Conservation (phyloP, 2,113 vertebrate genomes). For the Octodon degus region DNA sequence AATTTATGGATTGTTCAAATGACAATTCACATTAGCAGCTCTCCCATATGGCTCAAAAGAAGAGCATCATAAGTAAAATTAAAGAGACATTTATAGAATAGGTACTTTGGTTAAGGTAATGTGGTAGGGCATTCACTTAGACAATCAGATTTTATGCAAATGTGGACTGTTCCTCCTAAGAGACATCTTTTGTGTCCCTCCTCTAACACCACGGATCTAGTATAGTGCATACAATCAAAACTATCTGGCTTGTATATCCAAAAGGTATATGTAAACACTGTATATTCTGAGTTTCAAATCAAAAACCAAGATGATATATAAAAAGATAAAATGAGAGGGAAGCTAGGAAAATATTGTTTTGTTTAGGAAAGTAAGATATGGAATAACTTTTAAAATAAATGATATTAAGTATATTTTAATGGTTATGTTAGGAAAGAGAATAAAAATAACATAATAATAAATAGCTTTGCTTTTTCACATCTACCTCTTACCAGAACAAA, state of each 20-base stretch:
- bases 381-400: slow-evolving; percentile 64
- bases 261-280: slow-evolving; percentile 38
- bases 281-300: slow-evolving; percentile 54
- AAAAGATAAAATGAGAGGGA: slow-evolving; percentile 25
- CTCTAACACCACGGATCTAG: background rate
- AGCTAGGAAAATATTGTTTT: slow-evolving; percentile 41
- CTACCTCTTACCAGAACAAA: slow-evolving; percentile 41
- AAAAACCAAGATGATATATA: slow-evolving; percentile 57
- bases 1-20: slow-evolving; percentile 28
- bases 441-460: slow-evolving; percentile 64
- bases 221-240: background rate
- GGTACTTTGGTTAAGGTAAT: background rate
- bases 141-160: background rate
- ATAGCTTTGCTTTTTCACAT: slow-evolving; percentile 54
- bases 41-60: slow-evolving; percentile 30
- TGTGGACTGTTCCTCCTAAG: slow-evolving; percentile 4
- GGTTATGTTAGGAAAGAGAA: slow-evolving; percentile 42
- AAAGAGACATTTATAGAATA: background rate
- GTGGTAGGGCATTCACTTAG: background rate
- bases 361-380: slow-evolving; percentile 46
- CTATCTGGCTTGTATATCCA: background rate
- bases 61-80: background rate
- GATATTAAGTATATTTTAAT: slow-evolving; percentile 57
- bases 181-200: background rate
- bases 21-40: slow-evolving; percentile 15